Percentiles rank a stretch among this genome's conserved stretches.
Conservation (phyloP, 2,888 invertebrate genomes). For the Acheta domesticus region DNA sequence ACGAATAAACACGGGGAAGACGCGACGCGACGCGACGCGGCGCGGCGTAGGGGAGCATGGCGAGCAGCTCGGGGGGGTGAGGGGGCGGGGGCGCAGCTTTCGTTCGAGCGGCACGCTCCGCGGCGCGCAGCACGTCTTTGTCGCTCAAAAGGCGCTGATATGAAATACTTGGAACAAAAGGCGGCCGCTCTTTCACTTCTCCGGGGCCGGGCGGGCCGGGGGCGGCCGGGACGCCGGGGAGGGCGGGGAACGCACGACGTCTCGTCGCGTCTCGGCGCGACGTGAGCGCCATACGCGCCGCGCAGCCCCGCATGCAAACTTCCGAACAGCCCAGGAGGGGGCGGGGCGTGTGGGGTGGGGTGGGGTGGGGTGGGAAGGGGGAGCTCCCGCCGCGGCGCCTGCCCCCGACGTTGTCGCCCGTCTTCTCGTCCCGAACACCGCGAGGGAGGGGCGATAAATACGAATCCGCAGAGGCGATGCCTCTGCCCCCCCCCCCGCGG, state of each 20-base stretch:
- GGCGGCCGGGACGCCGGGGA: neutral
- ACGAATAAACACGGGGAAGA: neutral
- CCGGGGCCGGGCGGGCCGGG: neutral
- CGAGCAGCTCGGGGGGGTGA: neutral
- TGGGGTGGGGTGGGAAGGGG: neutral
- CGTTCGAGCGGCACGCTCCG: neutral
- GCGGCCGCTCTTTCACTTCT: constrained; percentile 18
- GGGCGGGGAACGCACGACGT: neutral
- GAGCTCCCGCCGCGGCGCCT: too few species aligned
- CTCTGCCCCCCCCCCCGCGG: neutral
- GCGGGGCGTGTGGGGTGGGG: neutral
- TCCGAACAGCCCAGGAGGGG: neutral
- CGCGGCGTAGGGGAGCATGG: neutral
- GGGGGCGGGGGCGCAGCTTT: neutral
- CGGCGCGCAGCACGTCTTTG: constrained; percentile 1
- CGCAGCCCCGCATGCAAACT: neutral
- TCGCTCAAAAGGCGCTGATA: constrained; percentile 6
- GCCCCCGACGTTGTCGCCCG: too few species aligned
- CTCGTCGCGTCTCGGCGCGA: neutral
- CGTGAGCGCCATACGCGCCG: neutral
- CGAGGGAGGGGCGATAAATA: neutral
- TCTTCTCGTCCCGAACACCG: neutral
- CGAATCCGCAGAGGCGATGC: neutral
- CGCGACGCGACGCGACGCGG: neutral
- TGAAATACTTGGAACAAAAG: constrained; percentile 10